These are phyloP conservation scores for Todus mexicanus DNA, from an alignment of 2,797 vertebrate genomes.

Conservation along the genomic window DNA sequence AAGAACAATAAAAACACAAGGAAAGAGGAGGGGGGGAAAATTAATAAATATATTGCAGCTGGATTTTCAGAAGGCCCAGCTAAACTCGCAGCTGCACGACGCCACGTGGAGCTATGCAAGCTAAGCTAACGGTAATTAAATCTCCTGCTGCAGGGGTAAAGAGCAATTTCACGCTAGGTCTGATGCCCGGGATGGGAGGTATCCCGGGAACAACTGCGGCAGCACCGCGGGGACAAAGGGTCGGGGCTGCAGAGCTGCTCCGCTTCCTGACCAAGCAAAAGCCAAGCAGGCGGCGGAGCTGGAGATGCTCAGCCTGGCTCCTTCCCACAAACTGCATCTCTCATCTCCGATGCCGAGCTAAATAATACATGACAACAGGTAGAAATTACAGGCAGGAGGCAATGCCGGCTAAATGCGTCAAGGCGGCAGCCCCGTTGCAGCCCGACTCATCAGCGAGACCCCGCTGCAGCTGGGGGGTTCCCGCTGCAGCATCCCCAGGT, in stretches of 20 bases:
- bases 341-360: neutral
- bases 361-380: neutral
- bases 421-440: neutral
- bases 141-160: conserved; percentile 40
- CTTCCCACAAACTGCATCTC: neutral
- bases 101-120: conserved; percentile 19
- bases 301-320: neutral
- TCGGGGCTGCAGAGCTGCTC: rapidly evolving
- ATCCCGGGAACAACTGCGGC: neutral
- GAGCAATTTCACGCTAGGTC: neutral
- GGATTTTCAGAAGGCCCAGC: neutral
- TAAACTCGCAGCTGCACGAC: conserved; percentile 31
- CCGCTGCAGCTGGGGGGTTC: neutral
- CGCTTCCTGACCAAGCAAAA: neutral
- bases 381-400: neutral
- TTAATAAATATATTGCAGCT: neutral
- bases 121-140: conserved; percentile 53
- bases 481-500: neutral
- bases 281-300: neutral
- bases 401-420: neutral
- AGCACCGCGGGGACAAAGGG: rapidly evolving
- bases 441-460: neutral
- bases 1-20: neutral
- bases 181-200: neutral
- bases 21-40: rapidly evolving